Percentiles rank a stretch among this genome's conserved stretches.
phyloP scores from a whole-genome alignment of 1,140 invertebrate species.

The Ceratoteleas bidentatus region DNA sequence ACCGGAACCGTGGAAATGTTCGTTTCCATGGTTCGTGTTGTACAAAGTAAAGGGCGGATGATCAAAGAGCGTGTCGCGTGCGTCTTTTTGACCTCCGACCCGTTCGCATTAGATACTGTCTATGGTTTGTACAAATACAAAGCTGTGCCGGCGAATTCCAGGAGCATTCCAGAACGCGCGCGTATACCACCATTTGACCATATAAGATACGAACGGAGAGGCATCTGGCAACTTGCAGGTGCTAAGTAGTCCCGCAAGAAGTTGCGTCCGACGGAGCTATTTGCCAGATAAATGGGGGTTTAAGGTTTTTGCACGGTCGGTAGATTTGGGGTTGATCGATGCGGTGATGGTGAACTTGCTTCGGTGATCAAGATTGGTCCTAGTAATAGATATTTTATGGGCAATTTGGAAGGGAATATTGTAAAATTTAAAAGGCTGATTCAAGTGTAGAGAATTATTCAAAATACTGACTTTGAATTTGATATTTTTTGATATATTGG shows the following conservation, averaged over 20 bases:
- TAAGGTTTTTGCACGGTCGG: background rate
- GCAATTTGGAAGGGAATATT: too few relatives aligned
- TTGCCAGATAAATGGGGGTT: background rate
- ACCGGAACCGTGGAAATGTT: background rate
- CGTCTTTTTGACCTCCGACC: conserved; percentile 9
- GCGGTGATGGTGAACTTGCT: too few relatives aligned
- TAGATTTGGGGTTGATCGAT: too few relatives aligned
- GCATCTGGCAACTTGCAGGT: conserved; percentile 23
- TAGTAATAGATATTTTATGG: background rate
- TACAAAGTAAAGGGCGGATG: conserved; percentile 4
- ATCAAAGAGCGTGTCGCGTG: conserved; percentile 1
- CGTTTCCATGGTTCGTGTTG: background rate
- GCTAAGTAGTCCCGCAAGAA: conserved; percentile 32
- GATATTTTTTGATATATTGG: too few relatives aligned
- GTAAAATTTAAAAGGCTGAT: too few relatives aligned
- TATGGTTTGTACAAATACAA: conserved; percentile 21
- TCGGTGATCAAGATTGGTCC: too few relatives aligned
- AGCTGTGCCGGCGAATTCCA: background rate
- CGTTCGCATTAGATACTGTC: background rate
- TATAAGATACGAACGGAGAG: conserved; percentile 27
- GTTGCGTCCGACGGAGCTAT: conserved; percentile 18
- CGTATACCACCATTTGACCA: conserved; percentile 15
- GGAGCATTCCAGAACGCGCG: conserved; percentile 48
- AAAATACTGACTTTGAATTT: too few relatives aligned
- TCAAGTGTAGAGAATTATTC: too few relatives aligned